Evolutionary conservation across 1,140 invertebrate genomes (phyloP).

Genomic region (Drosophila prosaltans): DNA sequence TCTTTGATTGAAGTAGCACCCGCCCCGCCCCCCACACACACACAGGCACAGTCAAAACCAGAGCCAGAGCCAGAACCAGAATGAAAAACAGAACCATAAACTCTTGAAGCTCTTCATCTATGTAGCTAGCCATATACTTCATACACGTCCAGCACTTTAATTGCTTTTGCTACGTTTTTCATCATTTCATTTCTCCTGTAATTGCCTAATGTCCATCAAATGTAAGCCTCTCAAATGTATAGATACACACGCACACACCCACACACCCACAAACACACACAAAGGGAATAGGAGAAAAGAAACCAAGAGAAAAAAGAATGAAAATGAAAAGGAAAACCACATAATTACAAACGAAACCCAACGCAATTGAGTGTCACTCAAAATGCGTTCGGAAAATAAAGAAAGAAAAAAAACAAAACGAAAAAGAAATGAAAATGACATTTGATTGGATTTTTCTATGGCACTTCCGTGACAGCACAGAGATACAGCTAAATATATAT

Average conservation of each 20-base stretch:
- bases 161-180: slow-evolving; percentile 38
- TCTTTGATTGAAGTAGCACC: slow-evolving; percentile 3
- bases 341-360: slow-evolving; percentile 51
- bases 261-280: slow-evolving; percentile 15
- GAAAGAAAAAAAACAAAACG: background rate
- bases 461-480: slow-evolving; percentile 17
- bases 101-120: slow-evolving; percentile 19
- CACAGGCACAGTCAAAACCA: background rate
- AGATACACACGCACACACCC: slow-evolving; percentile 3
- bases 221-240: slow-evolving; percentile 40
- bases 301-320: slow-evolving; percentile 9
- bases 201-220: slow-evolving; percentile 67
- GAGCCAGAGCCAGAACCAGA: background rate
- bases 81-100: background rate
- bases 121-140: background rate
- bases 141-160: slow-evolving; percentile 26
- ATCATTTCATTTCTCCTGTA: slow-evolving; percentile 41
- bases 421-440: slow-evolving; percentile 34
- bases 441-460: slow-evolving; percentile 45
- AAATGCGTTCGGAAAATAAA: slow-evolving; percentile 1
- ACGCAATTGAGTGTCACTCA: slow-evolving; percentile 60
- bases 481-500: background rate
- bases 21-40: background rate
- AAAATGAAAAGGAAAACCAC: slow-evolving; percentile 27
- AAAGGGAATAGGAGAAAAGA: slow-evolving; percentile 11